Base-by-base conservation (phyloP, 2,113 vertebrate genomes). In the Clarias gariepinus region DNA sequence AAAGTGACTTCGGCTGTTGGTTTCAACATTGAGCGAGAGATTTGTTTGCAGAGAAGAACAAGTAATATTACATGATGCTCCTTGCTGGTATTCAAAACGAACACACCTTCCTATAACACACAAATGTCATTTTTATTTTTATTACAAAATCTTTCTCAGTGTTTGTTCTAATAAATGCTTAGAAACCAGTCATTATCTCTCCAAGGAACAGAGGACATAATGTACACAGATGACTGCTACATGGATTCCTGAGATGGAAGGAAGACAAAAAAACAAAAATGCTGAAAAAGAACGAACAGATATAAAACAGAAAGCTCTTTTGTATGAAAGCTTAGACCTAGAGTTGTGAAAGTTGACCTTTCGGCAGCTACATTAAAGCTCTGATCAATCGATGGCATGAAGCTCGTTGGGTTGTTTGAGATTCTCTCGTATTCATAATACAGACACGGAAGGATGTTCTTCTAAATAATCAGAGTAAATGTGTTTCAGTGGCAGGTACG, bases 211-310 rank as follows among this genome's bases (percentile, higher is more conserved):
- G 78, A 88, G 79, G 79, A 87, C 85, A 80, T 80, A 86, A 78
- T 81, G 63, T 82, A 63, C 58, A 13, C 83, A 64, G 88, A 81
- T 88, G 77, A 91, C 79, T 89, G 74, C 87, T 89, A 86, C 84
- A 60, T 88, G 88, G 86, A 91, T 88, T 89, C 81, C 89, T 80
- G 88, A 92, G 89, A 86, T 81, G 85, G 87, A 60, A 69, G 86
- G 66, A 69, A 73, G 84, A 83, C 30, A 28, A 83, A 81, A 76
- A 71, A 73, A 76, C 30, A 83, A 76, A 73, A 74, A 76, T 30
- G 74, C 61, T 71, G 78, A 60, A 55, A 28, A 61, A 83, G 63
- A 76, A 60, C 2, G 18, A 58, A 33, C 28, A n/a, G 33, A 74
- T 64, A 61, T 66, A 82, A 82, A 52, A 78, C 81, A 87, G 52